Base-by-base conservation (phyloP, 2,113 vertebrate genomes). In the Galeopterus variegatus region DNA sequence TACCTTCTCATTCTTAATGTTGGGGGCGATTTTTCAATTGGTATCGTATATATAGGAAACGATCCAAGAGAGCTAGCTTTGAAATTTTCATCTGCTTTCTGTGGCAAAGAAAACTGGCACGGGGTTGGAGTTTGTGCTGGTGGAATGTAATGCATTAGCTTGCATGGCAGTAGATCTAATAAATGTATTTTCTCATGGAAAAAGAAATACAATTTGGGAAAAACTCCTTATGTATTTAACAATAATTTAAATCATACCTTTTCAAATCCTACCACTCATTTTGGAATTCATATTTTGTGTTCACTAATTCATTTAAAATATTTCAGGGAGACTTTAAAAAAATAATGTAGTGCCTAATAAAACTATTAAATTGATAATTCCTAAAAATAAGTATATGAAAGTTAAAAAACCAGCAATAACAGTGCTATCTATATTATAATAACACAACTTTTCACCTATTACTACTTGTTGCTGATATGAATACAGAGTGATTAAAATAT, bases 121-220 rank as follows among this genome's bases (percentile, higher is more conserved):
- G 60, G 2, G 36, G 62, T 75, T 94, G 50, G 73, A 80, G 50
- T 94, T 79, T 92, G 67, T 90, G 82, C 87, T 82, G 73, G 67
- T 76, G 62, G 73, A 82, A 92, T 60, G 81, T 48, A 82, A 79
- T 73, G 9, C 41, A 67, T 73, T 93, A 31, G 23, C n/a, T 85
- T 82, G 45, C 41, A 60, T 73, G 72, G 41, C 45, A 69, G 18
- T 73, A 31, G 15, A 77, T 70, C 89, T 92, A 94, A 94, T 92
- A 96, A 88, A 19, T 65, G 17, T 76, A 82, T 81, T 89, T 88
- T 93, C 62, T 96, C 79, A 82, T 89, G 33, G 65, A 91, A 95
- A 96, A 86, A 92, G 21, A 94, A 91, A 91, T 19, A 52, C 8
- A 56, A 92, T 56, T 93, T 79, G 50, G 23, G 69, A 48, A 90